Evolutionary conservation across 2,113 vertebrate species (phyloP).

Genomic region (Terrapene triunguis): DNA sequence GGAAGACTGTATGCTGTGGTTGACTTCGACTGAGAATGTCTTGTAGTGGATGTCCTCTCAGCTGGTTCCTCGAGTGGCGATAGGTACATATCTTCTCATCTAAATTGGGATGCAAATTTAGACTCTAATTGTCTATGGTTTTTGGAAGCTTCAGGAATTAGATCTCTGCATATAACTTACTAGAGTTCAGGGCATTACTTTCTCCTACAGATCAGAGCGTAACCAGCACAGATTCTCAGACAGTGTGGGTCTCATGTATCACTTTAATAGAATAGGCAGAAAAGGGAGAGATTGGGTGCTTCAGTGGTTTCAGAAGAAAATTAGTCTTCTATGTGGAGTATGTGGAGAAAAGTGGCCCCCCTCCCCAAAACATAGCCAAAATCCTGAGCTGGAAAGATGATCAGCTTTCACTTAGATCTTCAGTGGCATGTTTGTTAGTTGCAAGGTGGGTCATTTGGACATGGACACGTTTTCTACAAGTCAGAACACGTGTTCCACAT

Average conservation of each 20-base stretch:
- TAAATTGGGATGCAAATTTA: not conserved
- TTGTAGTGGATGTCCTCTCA: not conserved
- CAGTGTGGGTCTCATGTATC: not conserved
- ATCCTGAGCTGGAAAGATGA: too few relatives aligned
- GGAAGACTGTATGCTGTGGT: not conserved
- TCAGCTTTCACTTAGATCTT: too few relatives aligned
- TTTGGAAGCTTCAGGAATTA: not conserved
- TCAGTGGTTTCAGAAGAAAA: not conserved
- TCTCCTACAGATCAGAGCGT: not conserved
- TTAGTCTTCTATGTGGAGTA: too few relatives aligned
- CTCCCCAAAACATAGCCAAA: too few relatives aligned
- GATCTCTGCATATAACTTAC: not conserved
- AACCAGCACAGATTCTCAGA: not conserved
- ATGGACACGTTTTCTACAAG: too few relatives aligned
- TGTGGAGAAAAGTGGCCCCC: too few relatives aligned
- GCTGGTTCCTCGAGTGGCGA: not conserved
- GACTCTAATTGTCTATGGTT: not conserved
- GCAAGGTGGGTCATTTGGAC: too few relatives aligned
- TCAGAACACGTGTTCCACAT: too few relatives aligned
- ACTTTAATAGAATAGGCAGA: not conserved
- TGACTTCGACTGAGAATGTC: not conserved
- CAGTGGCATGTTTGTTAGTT: too few relatives aligned
- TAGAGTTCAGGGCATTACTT: not conserved
- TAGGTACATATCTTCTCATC: not conserved
- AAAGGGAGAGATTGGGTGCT: not conserved